Base-by-base conservation (phyloP, 2,888 invertebrate species). In the Lathronympha strigana region DNA sequence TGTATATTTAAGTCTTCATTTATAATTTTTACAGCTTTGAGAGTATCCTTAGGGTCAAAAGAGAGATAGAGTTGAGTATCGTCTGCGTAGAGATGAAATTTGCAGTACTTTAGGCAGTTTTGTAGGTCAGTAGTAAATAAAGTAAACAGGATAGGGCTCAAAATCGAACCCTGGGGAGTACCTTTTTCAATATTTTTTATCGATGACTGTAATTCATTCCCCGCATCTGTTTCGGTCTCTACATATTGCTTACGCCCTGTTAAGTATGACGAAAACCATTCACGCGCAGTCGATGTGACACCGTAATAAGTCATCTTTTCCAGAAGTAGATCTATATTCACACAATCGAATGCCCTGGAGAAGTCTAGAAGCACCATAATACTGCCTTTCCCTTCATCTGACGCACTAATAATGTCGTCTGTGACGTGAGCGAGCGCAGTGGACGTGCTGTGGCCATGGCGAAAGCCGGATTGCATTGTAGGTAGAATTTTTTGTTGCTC, bases 381-480 rank as follows among this genome's bases (percentile, higher is more conserved):
- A 45, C 43, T 45, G 8, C 43, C 43, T 45, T 45, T 45, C 1
- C 43, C 43, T 45, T 21, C 43, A 45, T 45, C 43, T 19, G 43
- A 45, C 2, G 43, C 43, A 45, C 9, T 45, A 8, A 45, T 45
- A 45, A 45, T 45, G 19, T 45, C 43, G 21, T 45, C 43, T 6
- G 43, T 45, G 11, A 45, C 43, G 21, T 45, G 21, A 45, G 43
- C 43, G 11, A 45, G 43, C 19, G 43, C 43, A 1, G 43, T 45
- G 19, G 43, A 19, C 9, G 43, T 45, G 11, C 43, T 9, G 19
- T 45, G 43, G 9, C 19, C 43, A 19, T 19, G 1, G 15, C 38
- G 38, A 15, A 40, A 40, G n/a, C 38, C 38, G 5, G 6, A 40
- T 15, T 40, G 15, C 15, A 11, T 15, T 4, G 5, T 1, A 5